phyloP scores from a whole-genome alignment of 2,888 invertebrate species.

The Xestia c-nigrum region DNA sequence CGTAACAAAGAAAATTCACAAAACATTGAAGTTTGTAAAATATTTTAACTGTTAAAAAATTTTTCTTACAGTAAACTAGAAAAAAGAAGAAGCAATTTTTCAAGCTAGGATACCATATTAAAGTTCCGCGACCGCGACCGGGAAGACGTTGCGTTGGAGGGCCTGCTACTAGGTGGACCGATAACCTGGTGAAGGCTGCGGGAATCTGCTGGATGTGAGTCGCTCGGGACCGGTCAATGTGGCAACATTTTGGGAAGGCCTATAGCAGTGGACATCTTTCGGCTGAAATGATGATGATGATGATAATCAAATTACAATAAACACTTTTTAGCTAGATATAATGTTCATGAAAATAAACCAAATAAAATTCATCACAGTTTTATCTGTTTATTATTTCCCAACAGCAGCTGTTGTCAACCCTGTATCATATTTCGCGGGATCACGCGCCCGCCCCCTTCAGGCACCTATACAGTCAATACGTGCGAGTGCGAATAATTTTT shows the following conservation, averaged over 20 bases:
- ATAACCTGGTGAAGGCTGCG: too few relatives aligned
- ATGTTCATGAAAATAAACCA: neutral
- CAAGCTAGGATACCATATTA: neutral
- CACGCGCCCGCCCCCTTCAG: constrained; percentile 81
- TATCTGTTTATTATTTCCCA: constrained; percentile 13
- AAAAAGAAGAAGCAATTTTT: neutral
- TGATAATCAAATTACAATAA: too few relatives aligned
- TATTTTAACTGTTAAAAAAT: neutral
- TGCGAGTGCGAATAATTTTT: constrained; percentile 87
- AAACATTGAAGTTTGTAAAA: neutral
- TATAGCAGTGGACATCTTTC: too few relatives aligned
- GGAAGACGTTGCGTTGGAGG: too few relatives aligned
- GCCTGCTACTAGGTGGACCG: too few relatives aligned
- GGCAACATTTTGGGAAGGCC: too few relatives aligned
- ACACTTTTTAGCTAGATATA: neutral
- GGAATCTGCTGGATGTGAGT: too few relatives aligned
- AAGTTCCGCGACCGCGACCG: too few relatives aligned
- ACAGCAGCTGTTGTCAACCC: constrained; percentile 70
- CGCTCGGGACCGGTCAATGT: too few relatives aligned
- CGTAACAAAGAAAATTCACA: neutral
- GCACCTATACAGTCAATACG: constrained; percentile 84
- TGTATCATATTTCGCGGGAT: constrained; percentile 76
- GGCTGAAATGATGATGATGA: too few relatives aligned
- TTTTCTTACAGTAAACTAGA: neutral
- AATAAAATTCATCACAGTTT: neutral